Base-by-base conservation (phyloP, 1,140 invertebrate species). In the Bombus vancouverensis region DNA sequence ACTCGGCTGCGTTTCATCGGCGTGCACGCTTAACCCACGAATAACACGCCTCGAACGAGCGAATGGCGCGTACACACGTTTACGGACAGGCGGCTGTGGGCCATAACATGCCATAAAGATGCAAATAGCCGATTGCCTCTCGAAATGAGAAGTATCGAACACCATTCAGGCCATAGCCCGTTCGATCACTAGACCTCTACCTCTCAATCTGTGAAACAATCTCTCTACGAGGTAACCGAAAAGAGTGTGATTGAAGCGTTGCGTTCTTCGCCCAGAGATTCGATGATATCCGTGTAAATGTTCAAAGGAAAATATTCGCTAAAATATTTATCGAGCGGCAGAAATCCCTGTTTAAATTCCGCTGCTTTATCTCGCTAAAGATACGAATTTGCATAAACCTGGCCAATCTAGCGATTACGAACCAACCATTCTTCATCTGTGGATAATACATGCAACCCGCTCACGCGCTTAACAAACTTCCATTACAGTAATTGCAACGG, bases 81-180 rank as follows among this genome's bases (percentile, higher is more conserved):
- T 85, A 66, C 62, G 68, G 71, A 62, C 78, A 47, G 57, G 87
- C 62, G 57, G 82, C 62, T 72, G 77, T 66, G 79, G 78, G 65
- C 73, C 90, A 85, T 82, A 90, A 85, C 85, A 62, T 22, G 70
- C 79, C 86, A 90, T 90, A 90, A 90, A 90, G 86, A 90, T 90
- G 89, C 89, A 90, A 90, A 90, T 87, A 76, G 71, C 74, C 86
- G 88, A 89, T 89, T 87, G 81, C 72, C 88, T 73, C 84, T 81
- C 79, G 62, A 87, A 90, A 89, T 82, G 89, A 87, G 86, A 90
- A 90, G 83, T 87, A 90, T 90, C 89, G 88, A 84, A 88, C 86
- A 80, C 57, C 79, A 78, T 88, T 81, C 78, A 73, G 32, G 59
- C 37, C 66, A 70, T n/a, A n/a, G 80, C n/a, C n/a, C 57, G 66